phyloP scores from a whole-genome alignment of 2,888 invertebrate genomes.

The Halocaridina rubra region DNA sequence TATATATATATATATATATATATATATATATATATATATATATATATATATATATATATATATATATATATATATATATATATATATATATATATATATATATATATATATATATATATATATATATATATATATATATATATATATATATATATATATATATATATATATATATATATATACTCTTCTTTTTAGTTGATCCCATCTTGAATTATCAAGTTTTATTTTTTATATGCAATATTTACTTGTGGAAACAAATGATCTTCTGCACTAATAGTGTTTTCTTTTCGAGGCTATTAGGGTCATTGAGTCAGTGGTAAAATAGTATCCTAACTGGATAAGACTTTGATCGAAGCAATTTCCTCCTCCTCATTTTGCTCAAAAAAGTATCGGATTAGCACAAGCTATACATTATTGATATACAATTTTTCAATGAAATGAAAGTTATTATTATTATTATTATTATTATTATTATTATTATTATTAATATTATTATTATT shows the following conservation, averaged over 20 bases:
- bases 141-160: neutral
- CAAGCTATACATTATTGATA: too few relatives aligned
- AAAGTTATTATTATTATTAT: too few relatives aligned
- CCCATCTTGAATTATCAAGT: neutral
- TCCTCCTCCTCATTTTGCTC: too few relatives aligned
- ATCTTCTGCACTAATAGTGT: too few relatives aligned
- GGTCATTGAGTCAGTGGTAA: too few relatives aligned
- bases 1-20: neutral
- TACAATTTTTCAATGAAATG: too few relatives aligned
- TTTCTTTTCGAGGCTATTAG: too few relatives aligned
- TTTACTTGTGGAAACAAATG: neutral
- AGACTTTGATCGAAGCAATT: too few relatives aligned
- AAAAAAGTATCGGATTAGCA: too few relatives aligned
- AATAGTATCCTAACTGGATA: too few relatives aligned
- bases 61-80: neutral
- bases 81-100: neutral
- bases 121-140: neutral
- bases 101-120: neutral
- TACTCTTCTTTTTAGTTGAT: neutral
- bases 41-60: neutral
- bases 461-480: too few relatives aligned
- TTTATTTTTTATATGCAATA: neutral
- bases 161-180: neutral
- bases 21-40: neutral
- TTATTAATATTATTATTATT: too few relatives aligned